Conservation (phyloP, 2,797 vertebrate genomes). For the Agapornis canus region DNA sequence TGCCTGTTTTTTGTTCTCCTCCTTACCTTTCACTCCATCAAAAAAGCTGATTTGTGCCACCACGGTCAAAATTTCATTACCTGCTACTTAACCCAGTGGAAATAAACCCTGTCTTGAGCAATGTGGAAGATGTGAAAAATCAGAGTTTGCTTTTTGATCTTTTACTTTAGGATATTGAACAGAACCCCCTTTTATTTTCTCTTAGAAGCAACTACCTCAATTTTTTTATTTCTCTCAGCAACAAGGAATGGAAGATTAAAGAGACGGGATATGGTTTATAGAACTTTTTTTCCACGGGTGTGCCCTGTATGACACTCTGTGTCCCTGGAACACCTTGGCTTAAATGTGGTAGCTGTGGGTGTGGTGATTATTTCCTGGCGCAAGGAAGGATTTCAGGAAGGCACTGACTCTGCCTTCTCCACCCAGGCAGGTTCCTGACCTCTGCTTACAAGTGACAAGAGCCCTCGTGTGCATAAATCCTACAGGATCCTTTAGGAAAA, state of each 20-base stretch:
- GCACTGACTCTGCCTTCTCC: slow-evolving; percentile 54
- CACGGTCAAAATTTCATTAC: slow-evolving; percentile 6
- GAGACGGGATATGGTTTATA: slow-evolving; percentile 47
- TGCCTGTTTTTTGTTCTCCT: slow-evolving; percentile 5
- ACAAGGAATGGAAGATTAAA: slow-evolving; percentile 63
- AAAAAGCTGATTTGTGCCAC: slow-evolving; percentile 1
- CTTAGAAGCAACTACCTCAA: not conserved
- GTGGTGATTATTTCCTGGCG: slow-evolving; percentile 72
- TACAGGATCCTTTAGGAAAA: slow-evolving; percentile 22
- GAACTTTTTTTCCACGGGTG: slow-evolving; percentile 51
- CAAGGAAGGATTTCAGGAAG: slow-evolving; percentile 70
- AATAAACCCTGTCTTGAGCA: slow-evolving; percentile 6
- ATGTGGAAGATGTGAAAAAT: slow-evolving; percentile 24
- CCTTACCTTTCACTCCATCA: not conserved
- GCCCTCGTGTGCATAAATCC: slow-evolving; percentile 30
- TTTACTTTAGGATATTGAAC: slow-evolving; percentile 19
- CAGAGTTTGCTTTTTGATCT: slow-evolving; percentile 20
- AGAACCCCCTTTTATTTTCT: slow-evolving; percentile 19
- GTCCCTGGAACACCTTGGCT: slow-evolving; percentile 69
- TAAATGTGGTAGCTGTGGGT: slow-evolving; percentile 44
- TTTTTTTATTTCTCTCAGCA: slow-evolving; percentile 27
- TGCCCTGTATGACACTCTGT: slow-evolving; percentile 40
- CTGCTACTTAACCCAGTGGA: not conserved
- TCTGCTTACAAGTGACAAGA: slow-evolving; percentile 59
- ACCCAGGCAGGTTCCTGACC: slow-evolving; percentile 68